Conservation (phyloP, 2,113 vertebrate species). For the Sceloporus undulatus region DNA sequence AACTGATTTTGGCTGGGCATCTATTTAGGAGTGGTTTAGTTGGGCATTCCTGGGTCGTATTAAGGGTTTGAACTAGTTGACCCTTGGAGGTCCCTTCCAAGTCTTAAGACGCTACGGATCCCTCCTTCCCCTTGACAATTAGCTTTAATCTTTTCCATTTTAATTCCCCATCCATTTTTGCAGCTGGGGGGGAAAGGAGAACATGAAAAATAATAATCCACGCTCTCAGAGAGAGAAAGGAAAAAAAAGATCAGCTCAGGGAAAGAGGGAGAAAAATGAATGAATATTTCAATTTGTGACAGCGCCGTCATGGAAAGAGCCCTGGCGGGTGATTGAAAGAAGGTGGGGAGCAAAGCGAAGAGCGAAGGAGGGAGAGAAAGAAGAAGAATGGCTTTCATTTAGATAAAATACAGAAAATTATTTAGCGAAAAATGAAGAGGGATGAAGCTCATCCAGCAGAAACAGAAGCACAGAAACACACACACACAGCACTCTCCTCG, state of each 20-base stretch:
- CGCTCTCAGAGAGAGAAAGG: background rate
- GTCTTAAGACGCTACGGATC: too few relatives aligned
- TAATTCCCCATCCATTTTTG: constrained; percentile 48
- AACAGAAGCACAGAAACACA: background rate
- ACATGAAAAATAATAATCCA: background rate
- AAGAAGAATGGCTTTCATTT: constrained; percentile 83
- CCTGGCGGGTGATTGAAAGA: constrained; percentile 71
- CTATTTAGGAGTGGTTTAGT: too few relatives aligned
- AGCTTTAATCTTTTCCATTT: constrained; percentile 64
- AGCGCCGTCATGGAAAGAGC: constrained; percentile 70
- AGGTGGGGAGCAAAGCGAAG: constrained; percentile 35
- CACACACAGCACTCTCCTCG: rapidly evolving
- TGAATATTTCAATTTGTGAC: constrained; percentile 82
- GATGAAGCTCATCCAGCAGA: constrained; percentile 73
- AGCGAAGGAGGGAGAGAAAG: too few relatives aligned
- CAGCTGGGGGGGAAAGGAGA: constrained; percentile 14
- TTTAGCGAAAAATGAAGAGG: constrained; percentile 80
- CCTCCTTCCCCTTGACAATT: background rate
- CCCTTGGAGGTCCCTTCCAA: too few relatives aligned
- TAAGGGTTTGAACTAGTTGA: too few relatives aligned
- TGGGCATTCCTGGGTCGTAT: too few relatives aligned
- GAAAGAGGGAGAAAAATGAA: constrained; percentile 79
- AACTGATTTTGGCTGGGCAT: too few relatives aligned
- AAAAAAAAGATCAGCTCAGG: constrained; percentile 30
- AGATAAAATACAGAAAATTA: constrained; percentile 82